Percentiles rank a stretch among this genome's conserved stretches.
Conservation (phyloP, 2,797 vertebrate genomes). For the Harpagifer antarcticus region DNA sequence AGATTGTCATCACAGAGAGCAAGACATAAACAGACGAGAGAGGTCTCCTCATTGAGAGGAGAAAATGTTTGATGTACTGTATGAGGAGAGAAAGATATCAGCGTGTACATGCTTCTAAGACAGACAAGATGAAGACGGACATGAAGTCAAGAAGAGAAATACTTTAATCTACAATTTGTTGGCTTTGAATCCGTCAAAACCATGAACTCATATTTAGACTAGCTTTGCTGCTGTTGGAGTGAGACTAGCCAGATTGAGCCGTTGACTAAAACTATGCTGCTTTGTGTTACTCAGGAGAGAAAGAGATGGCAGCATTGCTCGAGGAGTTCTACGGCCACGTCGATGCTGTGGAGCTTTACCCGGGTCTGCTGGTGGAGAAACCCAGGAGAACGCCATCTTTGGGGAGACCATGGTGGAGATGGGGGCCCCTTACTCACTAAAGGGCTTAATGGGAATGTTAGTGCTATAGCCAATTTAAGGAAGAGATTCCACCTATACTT, state of each 20-base stretch:
- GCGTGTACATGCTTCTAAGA: not conserved
- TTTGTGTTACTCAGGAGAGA: conserved; percentile 88
- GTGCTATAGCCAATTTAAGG: too few relatives aligned
- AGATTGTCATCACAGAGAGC: conserved; percentile 62
- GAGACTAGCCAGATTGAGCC: conserved; percentile 9
- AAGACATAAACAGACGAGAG: conserved; percentile 60
- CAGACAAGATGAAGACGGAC: not conserved
- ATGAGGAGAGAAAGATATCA: conserved; percentile 2
- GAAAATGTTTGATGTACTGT: conserved; percentile 10
- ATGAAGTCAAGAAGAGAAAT: not conserved
- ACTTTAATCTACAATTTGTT: not conserved
- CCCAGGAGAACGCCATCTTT: conserved; percentile 92
- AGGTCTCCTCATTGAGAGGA: conserved; percentile 38
- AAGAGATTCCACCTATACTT: too few relatives aligned
- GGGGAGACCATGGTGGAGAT: conserved; percentile 99
- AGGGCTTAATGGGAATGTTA: conserved; percentile 98
- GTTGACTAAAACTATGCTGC: conserved; percentile 8
- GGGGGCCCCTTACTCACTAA: conserved; percentile 96
- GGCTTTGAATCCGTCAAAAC: conserved; percentile 28
- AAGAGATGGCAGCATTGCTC: conserved; percentile 93
- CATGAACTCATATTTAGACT: conserved; percentile 27
- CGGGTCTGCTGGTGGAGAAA: conserved; percentile 93
- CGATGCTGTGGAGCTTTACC: conserved; percentile 95
- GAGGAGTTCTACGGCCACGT: conserved; percentile 94
- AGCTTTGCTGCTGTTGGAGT: conserved; percentile 17